Percentiles rank a stretch among this genome's conserved stretches.
These are phyloP conservation scores for Heliconius charithonia DNA, from an alignment of 2,888 invertebrate species.

Conservation along the genomic window DNA sequence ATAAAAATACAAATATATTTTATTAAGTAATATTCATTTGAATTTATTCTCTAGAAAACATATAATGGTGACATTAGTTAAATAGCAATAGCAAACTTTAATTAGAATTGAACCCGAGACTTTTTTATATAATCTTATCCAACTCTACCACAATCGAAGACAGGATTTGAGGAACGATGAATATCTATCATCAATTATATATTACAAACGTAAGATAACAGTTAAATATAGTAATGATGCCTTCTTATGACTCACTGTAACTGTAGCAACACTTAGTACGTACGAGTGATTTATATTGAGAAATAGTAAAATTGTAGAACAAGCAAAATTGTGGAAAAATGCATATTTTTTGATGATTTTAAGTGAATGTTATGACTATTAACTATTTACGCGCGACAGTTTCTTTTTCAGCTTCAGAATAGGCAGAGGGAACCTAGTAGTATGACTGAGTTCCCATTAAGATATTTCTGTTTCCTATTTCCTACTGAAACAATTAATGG, in stretches of 20 bases:
- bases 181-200: conserved; percentile 4
- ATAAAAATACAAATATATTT: not conserved
- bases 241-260: conserved; percentile 11
- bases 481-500: no score
- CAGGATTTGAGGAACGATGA: not conserved
- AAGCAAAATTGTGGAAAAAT: not conserved
- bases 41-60: no score
- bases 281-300: conserved; percentile 13
- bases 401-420: no score
- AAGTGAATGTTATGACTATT: no score
- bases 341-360: no score
- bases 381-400: no score
- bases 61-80: no score
- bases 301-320: not conserved
- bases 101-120: not conserved
- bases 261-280: conserved; percentile 17
- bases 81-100: not conserved
- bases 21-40: not conserved
- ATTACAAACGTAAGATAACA: conserved; percentile 9
- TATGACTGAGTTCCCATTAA: no score
- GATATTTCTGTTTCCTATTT: no score
- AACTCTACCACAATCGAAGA: not conserved
- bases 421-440: no score
- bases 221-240: conserved; percentile 10
- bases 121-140: not conserved